Conservation (phyloP, 2,113 vertebrate species). For the Vidua macroura region DNA sequence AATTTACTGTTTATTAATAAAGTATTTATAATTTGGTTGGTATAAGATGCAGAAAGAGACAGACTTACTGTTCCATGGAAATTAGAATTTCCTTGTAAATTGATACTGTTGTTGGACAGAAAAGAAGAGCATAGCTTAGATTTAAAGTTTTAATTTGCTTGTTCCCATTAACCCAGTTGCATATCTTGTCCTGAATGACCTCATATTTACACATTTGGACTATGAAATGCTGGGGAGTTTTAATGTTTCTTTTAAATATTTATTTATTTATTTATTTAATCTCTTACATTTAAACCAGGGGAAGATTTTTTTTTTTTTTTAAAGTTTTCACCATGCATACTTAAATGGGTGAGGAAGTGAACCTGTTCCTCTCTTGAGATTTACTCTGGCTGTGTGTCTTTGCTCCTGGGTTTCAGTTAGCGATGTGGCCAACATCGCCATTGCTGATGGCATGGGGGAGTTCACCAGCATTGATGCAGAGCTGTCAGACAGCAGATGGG, state of each 20-base stretch:
- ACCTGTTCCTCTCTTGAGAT: not conserved
- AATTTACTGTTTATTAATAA: not conserved
- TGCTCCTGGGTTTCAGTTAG: conserved; percentile 45
- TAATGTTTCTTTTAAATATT: not conserved
- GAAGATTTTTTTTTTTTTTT: not conserved
- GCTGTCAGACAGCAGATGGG: conserved; percentile 24
- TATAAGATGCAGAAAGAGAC: not conserved
- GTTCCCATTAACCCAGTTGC: not conserved
- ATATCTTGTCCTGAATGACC: not conserved
- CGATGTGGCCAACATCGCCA: conserved; percentile 44
- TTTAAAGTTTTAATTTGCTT: not conserved
- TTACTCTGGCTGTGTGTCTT: not conserved
- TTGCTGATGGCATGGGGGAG: conserved; percentile 38
- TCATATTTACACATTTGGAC: not conserved
- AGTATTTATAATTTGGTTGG: not conserved
- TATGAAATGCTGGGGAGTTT: not conserved
- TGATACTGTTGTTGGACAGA: not conserved
- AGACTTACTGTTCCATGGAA: not conserved
- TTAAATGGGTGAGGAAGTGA: not conserved
- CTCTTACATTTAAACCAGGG: not conserved
- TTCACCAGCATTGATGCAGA: conserved; percentile 4
- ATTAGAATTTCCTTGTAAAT: not conserved
- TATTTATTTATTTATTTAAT: not conserved
- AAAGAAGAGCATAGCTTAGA: not conserved
- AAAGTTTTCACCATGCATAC: not conserved